Percentiles rank a stretch among this genome's conserved stretches.
Evolutionary conservation across 2,797 vertebrate genomes (phyloP).

Genomic region (Micrastur ruficollis): DNA sequence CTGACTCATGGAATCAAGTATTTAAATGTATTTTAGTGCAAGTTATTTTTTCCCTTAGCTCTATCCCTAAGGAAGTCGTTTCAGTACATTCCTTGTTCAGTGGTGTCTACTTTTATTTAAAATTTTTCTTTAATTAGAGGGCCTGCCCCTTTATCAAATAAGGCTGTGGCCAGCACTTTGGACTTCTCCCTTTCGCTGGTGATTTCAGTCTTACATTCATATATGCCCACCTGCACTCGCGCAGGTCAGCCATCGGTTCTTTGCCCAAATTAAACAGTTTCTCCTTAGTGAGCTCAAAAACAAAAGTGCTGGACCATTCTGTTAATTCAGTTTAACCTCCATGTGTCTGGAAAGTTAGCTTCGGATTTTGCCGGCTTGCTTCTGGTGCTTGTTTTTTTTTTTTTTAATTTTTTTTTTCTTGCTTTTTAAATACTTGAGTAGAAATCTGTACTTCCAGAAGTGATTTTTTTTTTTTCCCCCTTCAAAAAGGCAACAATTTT

Average conservation of each 20-base stretch:
- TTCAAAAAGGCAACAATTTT: conserved; percentile 56
- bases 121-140: conserved; percentile 84
- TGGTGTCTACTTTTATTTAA: conserved; percentile 95
- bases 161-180: conserved; percentile 98
- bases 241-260: conserved; percentile 74
- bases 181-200: conserved; percentile 95
- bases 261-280: conserved; percentile 75
- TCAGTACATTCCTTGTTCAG: conserved; percentile 99
- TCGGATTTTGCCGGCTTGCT: conserved; percentile 27
- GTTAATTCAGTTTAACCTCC: conserved; percentile 41
- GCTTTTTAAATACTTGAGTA: background rate
- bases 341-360: conserved; percentile 8
- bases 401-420: background rate
- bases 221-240: conserved; percentile 63
- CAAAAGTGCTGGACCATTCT: conserved; percentile 78
- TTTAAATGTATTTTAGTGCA: conserved; percentile 99
- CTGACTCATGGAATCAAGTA: conserved; percentile 99
- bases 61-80: conserved; percentile 92
- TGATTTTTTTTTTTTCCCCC: background rate
- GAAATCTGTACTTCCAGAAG: conserved; percentile 56
- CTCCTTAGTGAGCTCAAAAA: conserved; percentile 76
- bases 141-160: conserved; percentile 95
- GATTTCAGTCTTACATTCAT: conserved; percentile 92
- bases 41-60: conserved; percentile 98
- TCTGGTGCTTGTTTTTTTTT: background rate